Evolutionary conservation across 2,113 vertebrate genomes (phyloP).

Genomic region (Urocolius indicus): DNA sequence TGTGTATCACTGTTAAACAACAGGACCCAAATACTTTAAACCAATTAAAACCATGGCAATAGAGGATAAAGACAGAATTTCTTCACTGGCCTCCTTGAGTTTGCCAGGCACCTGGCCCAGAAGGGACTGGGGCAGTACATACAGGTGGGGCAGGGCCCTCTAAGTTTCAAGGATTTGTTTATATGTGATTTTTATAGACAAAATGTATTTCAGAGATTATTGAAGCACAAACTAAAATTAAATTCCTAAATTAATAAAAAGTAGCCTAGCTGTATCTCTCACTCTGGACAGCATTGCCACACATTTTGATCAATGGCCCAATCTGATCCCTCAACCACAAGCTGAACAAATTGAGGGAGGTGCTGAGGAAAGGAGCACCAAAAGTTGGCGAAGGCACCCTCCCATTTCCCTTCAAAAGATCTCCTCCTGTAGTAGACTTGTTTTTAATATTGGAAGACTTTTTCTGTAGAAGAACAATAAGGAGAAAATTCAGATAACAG

Average conservation of each 20-base stretch:
- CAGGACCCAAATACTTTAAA: neutral
- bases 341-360: neutral
- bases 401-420: neutral
- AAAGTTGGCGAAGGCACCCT: neutral
- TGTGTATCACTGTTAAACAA: neutral
- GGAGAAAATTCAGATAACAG: neutral
- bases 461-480: neutral
- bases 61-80: neutral
- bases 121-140: rapidly evolving
- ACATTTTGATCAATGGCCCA: neutral
- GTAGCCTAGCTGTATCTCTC: neutral
- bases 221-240: neutral
- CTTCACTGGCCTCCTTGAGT: neutral
- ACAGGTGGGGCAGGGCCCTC: neutral
- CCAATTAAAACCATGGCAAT: neutral
- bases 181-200: neutral
- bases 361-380: neutral
- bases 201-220: neutral
- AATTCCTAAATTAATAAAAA: neutral
- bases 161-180: neutral
- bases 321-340: neutral
- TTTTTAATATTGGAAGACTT: neutral
- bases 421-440: neutral
- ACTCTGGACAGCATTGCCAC: neutral
- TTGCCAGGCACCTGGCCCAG: neutral